Evolutionary conservation across 2,888 invertebrate species (phyloP).

Genomic region (Atethmia centrago): DNA sequence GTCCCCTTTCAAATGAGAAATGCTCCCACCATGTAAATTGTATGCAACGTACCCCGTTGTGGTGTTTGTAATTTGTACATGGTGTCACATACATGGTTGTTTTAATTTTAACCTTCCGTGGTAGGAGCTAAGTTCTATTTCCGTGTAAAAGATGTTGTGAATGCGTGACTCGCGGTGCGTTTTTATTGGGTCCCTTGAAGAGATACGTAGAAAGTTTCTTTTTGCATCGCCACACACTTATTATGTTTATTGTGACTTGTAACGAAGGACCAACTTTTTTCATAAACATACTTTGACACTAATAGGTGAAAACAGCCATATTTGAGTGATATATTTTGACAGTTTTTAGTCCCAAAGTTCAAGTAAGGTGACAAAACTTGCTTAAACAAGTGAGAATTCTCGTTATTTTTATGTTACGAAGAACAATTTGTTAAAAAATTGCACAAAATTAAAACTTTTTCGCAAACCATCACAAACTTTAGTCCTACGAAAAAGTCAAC

Average conservation of each 20-base stretch:
- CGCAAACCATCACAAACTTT: not conserved
- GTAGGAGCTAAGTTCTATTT: conserved; percentile 17
- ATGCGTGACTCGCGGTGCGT: conserved; percentile 14
- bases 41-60: conserved; percentile 55
- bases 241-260: conserved; percentile 22
- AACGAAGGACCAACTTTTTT: conserved; percentile 12
- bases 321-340: not conserved
- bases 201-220: conserved; percentile 32
- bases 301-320: not conserved
- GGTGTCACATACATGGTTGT: not conserved
- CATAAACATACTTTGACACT: not conserved
- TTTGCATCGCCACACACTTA: conserved; percentile 16
- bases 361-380: not conserved
- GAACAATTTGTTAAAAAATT: too few relatives aligned
- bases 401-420: too few relatives aligned
- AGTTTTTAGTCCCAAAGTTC: not conserved
- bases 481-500: not conserved
- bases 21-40: conserved; percentile 62
- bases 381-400: not conserved
- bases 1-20: conserved; percentile 57
- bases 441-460: too few relatives aligned
- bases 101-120: conserved; percentile 11
- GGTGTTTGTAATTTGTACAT: conserved; percentile 37
- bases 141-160: not conserved
- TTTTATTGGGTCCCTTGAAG: conserved; percentile 37